These are phyloP conservation scores for Dolichoris vasculosae DNA, from an alignment of 1,140 invertebrate genomes.

Conservation along the genomic window DNA sequence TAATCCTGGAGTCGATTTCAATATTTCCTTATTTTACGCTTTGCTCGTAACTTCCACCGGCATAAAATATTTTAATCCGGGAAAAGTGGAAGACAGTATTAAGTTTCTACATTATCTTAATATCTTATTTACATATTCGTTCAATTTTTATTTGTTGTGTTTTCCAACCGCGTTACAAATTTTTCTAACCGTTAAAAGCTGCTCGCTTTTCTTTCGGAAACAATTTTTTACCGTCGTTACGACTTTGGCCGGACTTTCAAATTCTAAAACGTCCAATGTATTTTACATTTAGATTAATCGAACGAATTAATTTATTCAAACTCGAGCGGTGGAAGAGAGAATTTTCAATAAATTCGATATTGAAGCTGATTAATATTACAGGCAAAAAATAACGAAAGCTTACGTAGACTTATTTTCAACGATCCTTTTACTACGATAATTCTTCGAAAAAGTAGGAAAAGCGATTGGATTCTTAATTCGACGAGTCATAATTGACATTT, in stretches of 20 bases:
- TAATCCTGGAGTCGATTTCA: background rate
- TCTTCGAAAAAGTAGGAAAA: no score
- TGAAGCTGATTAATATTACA: background rate
- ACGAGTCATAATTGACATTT: no score
- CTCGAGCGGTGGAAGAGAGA: background rate
- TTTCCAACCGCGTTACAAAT: background rate
- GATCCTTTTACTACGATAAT: no score
- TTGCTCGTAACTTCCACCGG: background rate
- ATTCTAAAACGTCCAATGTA: background rate
- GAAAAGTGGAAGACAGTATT: background rate
- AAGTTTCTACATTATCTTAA: conserved; percentile 17
- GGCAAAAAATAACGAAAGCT: background rate
- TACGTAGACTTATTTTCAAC: no score
- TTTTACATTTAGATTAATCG: background rate
- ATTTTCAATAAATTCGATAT: background rate
- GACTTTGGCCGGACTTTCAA: background rate
- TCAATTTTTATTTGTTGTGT: conserved; percentile 6
- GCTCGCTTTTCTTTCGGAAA: background rate
- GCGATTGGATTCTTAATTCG: no score
- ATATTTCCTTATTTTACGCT: background rate
- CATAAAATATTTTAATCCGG: background rate
- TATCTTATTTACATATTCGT: background rate
- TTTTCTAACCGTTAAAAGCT: background rate
- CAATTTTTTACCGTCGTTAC: background rate
- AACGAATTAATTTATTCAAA: background rate